Evolutionary conservation across 2,113 vertebrate genomes (phyloP).

Genomic region (Natator depressus): DNA sequence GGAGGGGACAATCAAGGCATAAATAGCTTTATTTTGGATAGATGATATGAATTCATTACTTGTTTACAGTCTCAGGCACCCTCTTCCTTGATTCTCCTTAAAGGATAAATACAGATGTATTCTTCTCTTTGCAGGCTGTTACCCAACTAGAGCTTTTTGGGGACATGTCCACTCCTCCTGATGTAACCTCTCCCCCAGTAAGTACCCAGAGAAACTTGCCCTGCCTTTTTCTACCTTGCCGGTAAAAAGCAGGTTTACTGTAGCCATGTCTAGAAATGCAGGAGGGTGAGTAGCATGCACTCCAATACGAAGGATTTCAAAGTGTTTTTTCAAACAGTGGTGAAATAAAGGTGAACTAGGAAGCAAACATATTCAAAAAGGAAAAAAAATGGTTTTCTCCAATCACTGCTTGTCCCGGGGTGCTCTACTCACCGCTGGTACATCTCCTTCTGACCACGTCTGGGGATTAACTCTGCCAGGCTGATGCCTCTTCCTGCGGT

Average conservation of each 20-base stretch:
- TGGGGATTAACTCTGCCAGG: not conserved
- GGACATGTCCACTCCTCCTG: slow-evolving; percentile 99
- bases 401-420: not conserved
- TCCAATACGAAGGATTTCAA: slow-evolving; percentile 27
- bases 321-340: not conserved
- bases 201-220: slow-evolving; percentile 69
- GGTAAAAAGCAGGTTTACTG: not conserved
- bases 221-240: not conserved
- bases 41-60: not conserved
- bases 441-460: not conserved
- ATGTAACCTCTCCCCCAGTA: slow-evolving; percentile 97
- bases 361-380: not conserved
- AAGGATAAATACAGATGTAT: slow-evolving; percentile 25
- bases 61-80: not conserved
- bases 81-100: not conserved
- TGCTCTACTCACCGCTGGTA: not conserved
- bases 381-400: not conserved
- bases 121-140: slow-evolving; percentile 89
- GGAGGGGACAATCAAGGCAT: not conserved
- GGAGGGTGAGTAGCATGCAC: not conserved
- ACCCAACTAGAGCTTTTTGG: slow-evolving; percentile 99
- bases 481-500: not conserved
- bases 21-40: not conserved
- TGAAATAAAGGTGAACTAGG: slow-evolving; percentile 8
- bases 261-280: not conserved